Percentiles rank a stretch among this genome's conserved stretches.
These are phyloP conservation scores for Echinops telfairi DNA, from an alignment of 2,113 vertebrate genomes.

Conservation along the genomic window DNA sequence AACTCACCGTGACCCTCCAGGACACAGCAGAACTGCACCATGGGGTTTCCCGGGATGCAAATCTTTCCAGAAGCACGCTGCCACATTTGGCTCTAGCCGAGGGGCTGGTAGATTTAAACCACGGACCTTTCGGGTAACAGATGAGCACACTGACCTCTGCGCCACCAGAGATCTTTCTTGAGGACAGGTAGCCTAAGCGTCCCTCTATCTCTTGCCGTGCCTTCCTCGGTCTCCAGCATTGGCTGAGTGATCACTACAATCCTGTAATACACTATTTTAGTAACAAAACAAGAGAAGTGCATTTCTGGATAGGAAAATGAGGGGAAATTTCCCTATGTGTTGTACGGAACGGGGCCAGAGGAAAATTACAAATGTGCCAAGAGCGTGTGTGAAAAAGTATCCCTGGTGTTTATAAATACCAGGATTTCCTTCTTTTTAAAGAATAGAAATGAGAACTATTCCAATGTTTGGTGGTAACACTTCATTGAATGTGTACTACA, in stretches of 20 bases:
- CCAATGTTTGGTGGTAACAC: neutral
- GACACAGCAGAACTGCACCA: neutral
- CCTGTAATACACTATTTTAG: slow-evolving; percentile 8
- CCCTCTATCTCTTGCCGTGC: neutral
- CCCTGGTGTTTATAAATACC: neutral
- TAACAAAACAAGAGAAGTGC: neutral
- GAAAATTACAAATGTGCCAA: neutral
- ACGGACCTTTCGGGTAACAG: neutral
- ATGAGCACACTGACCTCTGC: neutral
- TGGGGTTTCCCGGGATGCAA: neutral
- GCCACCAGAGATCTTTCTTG: neutral
- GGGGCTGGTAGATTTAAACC: neutral
- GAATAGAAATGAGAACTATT: neutral
- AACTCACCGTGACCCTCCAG: neutral
- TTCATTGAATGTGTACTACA: neutral
- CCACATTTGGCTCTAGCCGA: neutral
- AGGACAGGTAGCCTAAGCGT: neutral
- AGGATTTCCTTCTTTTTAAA: neutral
- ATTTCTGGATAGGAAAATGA: neutral
- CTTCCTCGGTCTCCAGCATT: neutral
- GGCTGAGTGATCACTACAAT: neutral
- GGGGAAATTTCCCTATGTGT: neutral
- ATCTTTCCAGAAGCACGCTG: neutral
- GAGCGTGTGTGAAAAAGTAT: neutral
- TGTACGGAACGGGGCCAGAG: neutral